phyloP scores from a whole-genome alignment of 2,113 vertebrate species.

The Labrus mixtus region DNA sequence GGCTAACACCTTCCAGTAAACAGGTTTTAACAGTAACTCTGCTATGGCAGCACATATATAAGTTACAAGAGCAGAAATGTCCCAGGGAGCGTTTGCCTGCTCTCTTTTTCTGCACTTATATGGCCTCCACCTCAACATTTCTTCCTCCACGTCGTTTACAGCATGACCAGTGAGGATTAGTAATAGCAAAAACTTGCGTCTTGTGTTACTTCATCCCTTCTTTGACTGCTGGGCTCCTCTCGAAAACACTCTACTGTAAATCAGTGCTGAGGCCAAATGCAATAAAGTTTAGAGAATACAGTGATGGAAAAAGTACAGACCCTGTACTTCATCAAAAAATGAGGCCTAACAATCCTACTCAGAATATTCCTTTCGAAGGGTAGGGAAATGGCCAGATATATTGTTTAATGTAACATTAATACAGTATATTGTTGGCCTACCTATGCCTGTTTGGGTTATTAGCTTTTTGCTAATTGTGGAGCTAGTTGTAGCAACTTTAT shows the following conservation, averaged over 20 bases:
- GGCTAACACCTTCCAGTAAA: constrained; percentile 58
- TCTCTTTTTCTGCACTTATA: constrained; percentile 55
- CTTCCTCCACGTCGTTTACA: constrained; percentile 23
- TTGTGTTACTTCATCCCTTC: constrained; percentile 37
- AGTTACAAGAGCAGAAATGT: constrained; percentile 53
- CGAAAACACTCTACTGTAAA: constrained; percentile 39
- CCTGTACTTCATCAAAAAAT: background rate
- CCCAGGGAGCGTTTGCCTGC: constrained; percentile 37
- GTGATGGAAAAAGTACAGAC: background rate
- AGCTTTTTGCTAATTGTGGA: background rate
- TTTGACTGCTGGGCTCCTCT: constrained; percentile 32
- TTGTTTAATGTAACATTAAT: background rate
- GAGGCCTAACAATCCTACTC: no score
- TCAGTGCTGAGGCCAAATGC: background rate
- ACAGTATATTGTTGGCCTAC: background rate
- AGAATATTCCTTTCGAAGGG: no score
- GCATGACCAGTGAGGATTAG: constrained; percentile 46
- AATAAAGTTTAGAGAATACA: constrained; percentile 1
- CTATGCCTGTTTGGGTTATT: background rate
- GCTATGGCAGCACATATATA: constrained; percentile 45
- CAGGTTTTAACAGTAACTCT: constrained; percentile 58
- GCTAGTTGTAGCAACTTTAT: background rate
- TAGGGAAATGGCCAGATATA: background rate
- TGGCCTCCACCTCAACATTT: constrained; percentile 22
- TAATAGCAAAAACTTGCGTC: constrained; percentile 32